Percentiles rank a stretch among this genome's conserved stretches.
phyloP scores from a whole-genome alignment of 2,797 vertebrate species.

The Adrianichthys oophorus region DNA sequence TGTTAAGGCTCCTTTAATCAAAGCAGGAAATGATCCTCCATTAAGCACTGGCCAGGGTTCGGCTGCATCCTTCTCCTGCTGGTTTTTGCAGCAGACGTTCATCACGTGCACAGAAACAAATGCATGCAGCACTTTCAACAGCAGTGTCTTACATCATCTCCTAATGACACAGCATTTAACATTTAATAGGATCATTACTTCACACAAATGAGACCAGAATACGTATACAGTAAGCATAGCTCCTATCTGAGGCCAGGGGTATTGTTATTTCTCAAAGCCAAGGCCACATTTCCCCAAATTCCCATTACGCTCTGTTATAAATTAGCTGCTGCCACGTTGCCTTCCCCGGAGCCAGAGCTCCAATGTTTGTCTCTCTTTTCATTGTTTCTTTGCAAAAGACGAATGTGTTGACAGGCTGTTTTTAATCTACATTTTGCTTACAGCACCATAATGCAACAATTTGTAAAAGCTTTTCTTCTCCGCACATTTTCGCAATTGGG shows the following conservation, averaged over 20 bases:
- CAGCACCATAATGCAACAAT: slow-evolving; percentile 15
- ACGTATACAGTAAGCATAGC: slow-evolving; percentile 16
- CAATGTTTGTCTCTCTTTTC: slow-evolving; percentile 23
- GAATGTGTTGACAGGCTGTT: slow-evolving; percentile 16
- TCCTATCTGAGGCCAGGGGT: slow-evolving; percentile 13
- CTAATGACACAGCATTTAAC: slow-evolving; percentile 36
- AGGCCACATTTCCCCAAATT: slow-evolving; percentile 23
- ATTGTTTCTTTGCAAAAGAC: slow-evolving; percentile 10
- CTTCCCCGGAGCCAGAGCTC: slow-evolving; percentile 4
- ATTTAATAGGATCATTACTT: slow-evolving; percentile 37
- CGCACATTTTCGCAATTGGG: slow-evolving; percentile 7
- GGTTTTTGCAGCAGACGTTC: slow-evolving; percentile 29
- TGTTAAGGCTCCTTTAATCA: slow-evolving; percentile 50
- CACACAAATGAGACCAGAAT: slow-evolving; percentile 20
- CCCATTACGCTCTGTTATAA: slow-evolving; percentile 23
- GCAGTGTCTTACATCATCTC: slow-evolving; percentile 19
- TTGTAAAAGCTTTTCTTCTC: slow-evolving; percentile 22
- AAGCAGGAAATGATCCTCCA: slow-evolving; percentile 60
- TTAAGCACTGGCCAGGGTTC: slow-evolving; percentile 45
- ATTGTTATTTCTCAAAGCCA: slow-evolving; percentile 19
- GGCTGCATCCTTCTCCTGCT: slow-evolving; percentile 24
- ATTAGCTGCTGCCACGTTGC: slow-evolving; percentile 12
- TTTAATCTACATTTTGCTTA: slow-evolving; percentile 31
- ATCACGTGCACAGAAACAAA: slow-evolving; percentile 25
- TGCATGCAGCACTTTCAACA: slow-evolving; percentile 24